These are phyloP conservation scores for Eulacestoma nigropectus DNA, from an alignment of 2,113 vertebrate species.

Conservation along the genomic window DNA sequence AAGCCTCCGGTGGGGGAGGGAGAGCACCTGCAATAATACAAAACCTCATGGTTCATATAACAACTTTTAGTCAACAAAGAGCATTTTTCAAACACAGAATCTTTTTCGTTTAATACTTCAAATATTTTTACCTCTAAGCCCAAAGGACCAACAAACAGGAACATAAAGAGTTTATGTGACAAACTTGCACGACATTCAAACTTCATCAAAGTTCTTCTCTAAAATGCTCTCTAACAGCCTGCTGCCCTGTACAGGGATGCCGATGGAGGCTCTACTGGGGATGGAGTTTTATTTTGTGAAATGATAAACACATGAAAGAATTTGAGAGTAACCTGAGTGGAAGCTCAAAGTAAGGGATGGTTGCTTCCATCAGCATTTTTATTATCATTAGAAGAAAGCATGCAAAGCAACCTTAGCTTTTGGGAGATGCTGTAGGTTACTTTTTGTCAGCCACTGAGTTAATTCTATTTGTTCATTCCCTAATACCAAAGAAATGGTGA, in stretches of 20 bases:
- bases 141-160: background rate
- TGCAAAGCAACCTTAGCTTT: background rate
- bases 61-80: background rate
- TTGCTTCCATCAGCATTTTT: background rate
- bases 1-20: constrained; percentile 90
- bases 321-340: background rate
- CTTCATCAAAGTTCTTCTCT: background rate
- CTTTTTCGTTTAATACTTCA: background rate
- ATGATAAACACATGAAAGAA: background rate
- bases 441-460: background rate
- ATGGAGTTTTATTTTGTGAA: background rate
- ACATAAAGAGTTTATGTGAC: background rate
- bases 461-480: background rate
- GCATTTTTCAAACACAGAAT: background rate
- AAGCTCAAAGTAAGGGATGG: background rate
- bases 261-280: background rate
- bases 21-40: constrained; percentile 79
- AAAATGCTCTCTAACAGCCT: background rate
- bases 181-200: background rate
- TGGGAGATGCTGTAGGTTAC: background rate
- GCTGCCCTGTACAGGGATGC: background rate
- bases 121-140: background rate
- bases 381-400: background rate
- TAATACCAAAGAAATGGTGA: background rate
- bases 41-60: background rate